Evolutionary conservation across 2,113 vertebrate species (phyloP), one percentile per base, ranked within the genome.

Genomic region (Cacatua alba): DNA sequence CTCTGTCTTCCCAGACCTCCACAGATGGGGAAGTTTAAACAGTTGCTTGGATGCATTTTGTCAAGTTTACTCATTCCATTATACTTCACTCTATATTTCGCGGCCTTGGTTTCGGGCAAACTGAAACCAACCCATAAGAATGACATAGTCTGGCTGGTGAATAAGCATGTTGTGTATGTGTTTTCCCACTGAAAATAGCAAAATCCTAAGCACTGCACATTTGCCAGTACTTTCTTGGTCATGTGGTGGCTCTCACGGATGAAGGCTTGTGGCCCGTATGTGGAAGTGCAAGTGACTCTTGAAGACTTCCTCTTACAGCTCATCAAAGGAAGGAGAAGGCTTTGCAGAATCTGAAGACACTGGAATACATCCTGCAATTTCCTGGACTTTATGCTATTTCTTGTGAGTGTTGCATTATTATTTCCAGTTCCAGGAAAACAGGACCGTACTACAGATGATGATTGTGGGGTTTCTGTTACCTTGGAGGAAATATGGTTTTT

Each of bases 161-260:
- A 59, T 68, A 77, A 81, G 39, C 31, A 3, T 43, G 55, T 51
- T 92, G 49, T 37, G 1, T 19, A 18, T 14, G 20, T 23, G n/a
- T 68, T 68, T 77, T 84, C 64, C n/a, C 48, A 68, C 48, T 46
- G 49, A 78, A 84, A 85, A 92, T 24, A 33, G 19, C 44, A 64
- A 77, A 85, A 51, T 49, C 23, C 24, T 39, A 43, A 60, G 16
- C 59, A 48, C 64, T 37, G 57, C 3, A 5, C 23, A 8, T 69
- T 88, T 65, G 35, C 43, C 52, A 74, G 65, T 64, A 72, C 13
- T 64, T 77, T 43, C 15, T 46, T 4, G 2, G n/a, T 39, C 1
- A 0, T 10, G 35, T 35, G 39, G n/a, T 4, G 2, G 59, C 60
- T 86, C 55, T 55, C 44, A 44, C 0, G 1, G 51, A 33, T 0